Evolutionary conservation across 2,113 vertebrate species (phyloP).

Genomic region (Psammodynastes pulverulentus): DNA sequence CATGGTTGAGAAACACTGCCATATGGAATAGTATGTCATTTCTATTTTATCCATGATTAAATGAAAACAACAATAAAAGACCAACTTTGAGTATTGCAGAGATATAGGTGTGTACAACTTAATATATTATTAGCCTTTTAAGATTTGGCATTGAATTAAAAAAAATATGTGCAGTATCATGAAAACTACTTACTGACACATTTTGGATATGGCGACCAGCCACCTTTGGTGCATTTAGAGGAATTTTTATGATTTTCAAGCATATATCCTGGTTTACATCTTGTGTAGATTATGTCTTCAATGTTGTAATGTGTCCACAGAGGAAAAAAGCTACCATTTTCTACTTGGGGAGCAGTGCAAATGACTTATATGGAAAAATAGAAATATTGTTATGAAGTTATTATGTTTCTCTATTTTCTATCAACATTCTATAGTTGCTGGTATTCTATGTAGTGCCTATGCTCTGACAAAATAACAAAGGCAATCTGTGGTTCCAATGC

Average conservation of each 20-base stretch:
- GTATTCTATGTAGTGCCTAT: neutral
- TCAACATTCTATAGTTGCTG: neutral
- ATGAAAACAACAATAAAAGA: neutral
- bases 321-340: neutral
- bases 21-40: neutral
- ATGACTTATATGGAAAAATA: neutral
- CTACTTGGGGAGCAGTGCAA: neutral
- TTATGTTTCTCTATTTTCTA: neutral
- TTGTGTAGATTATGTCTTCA: neutral
- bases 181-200: conserved; percentile 12
- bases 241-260: neutral
- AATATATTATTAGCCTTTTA: neutral
- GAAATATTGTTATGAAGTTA: neutral
- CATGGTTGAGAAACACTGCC: too few relatives aligned
- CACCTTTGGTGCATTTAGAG: conserved; percentile 13
- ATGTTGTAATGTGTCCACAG: neutral
- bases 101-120: neutral
- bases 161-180: neutral
- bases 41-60: neutral
- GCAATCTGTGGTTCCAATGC: neutral
- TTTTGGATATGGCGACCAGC: neutral
- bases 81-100: neutral
- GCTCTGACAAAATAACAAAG: neutral
- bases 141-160: neutral
- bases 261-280: neutral